These are phyloP conservation scores for Odocoileus hemionus DNA, from an alignment of 2,113 vertebrate species.

Conservation along the genomic window DNA sequence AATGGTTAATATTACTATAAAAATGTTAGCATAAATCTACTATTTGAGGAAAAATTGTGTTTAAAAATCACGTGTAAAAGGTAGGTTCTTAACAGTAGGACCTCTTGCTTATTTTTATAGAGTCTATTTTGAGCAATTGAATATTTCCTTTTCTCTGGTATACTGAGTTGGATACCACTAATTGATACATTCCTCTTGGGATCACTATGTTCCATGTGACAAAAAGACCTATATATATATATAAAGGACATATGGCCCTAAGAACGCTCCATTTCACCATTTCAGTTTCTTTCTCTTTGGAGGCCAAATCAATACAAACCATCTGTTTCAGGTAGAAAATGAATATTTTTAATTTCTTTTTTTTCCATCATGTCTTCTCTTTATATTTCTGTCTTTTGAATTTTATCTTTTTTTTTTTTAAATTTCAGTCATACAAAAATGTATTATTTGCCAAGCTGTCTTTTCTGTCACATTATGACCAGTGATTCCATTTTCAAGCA, in stretches of 20 bases:
- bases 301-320: background rate
- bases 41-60: background rate
- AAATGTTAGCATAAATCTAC: background rate
- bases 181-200: background rate
- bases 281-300: slow-evolving; percentile 24
- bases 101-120: background rate
- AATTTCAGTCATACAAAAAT: background rate
- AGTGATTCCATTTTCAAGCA: background rate
- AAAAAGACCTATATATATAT: background rate
- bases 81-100: background rate
- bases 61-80: background rate
- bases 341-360: slow-evolving; percentile 5
- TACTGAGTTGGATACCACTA: background rate
- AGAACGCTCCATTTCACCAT: background rate
- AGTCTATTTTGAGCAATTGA: background rate
- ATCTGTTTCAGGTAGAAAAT: slow-evolving; percentile 4
- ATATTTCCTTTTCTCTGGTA: background rate
- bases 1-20: background rate
- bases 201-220: background rate
- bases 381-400: slow-evolving; percentile 10
- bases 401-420: background rate
- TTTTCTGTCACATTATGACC: background rate
- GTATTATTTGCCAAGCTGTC: background rate
- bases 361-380: background rate
- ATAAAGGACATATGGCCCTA: background rate